Evolutionary conservation across 2,113 vertebrate genomes (phyloP), one percentile per base, ranked within the genome.

Genomic region (Lophius piscatorius): DNA sequence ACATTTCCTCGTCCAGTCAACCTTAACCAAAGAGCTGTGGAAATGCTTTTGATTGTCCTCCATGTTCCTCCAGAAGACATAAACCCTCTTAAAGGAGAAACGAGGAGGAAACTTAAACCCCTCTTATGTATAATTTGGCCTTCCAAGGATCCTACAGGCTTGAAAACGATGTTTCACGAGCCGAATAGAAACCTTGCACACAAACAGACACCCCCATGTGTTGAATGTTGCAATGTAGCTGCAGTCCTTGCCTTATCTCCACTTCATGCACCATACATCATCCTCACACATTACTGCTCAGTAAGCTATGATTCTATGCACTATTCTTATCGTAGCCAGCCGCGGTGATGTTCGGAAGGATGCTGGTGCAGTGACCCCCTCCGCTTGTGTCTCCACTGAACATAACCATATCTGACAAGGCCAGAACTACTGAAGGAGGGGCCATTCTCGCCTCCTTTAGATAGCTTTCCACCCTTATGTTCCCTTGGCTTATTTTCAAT

Each of bases 361-460:
- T 72, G 80, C 80, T 82, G 80, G 72, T 87, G 79, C 73, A 76
- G 48, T 85, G 78, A 82, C 84, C 80, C 78, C 65, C 74, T 58
- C 66, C 46, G 48, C 78, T 74, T 59, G 50, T 68, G 62, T 76
- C 71, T 77, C 67, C 76, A 76, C 72, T 86, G 72, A 81, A 76
- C 81, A 82, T 87, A 87, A 89, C 82, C 67, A 70, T 68, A 81
- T 84, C 78, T 88, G 87, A 89, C 88, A 88, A 76, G 83, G 78
- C 76, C 77, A 76, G 76, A 74, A 67, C 82, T 62, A 66, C 71
- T 65, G 78, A 79, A 76, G 74, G 80, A 74, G 50, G 49, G 22
- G 31, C 24, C 40, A 34, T 63, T 75, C 68, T 76, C 9, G 26
- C 78, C 75, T 78, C 77, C 60, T 52, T 82, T 33, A 63, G 74